These are phyloP conservation scores for Eptesicus fuscus DNA, from an alignment of 2,113 vertebrate species.

Conservation along the genomic window DNA sequence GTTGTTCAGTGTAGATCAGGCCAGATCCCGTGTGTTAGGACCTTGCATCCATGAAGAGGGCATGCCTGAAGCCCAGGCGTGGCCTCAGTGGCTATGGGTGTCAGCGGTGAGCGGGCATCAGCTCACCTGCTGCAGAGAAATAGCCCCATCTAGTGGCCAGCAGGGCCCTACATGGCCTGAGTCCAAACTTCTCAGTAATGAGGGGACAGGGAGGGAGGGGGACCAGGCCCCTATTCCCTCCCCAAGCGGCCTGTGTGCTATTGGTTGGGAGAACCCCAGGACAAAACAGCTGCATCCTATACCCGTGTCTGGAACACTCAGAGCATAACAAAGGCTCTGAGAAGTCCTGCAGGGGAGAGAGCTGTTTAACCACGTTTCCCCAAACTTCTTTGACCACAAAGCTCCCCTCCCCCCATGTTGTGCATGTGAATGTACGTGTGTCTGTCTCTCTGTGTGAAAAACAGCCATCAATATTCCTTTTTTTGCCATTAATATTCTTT, in stretches of 20 bases:
- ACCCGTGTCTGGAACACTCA: background rate
- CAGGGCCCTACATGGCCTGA: background rate
- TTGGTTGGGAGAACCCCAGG: background rate
- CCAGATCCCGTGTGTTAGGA: fast-evolving
- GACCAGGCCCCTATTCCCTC: background rate
- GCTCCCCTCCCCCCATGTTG: fast-evolving
- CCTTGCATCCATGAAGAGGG: fast-evolving
- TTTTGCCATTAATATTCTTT: background rate
- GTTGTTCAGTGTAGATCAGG: fast-evolving
- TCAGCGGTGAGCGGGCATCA: fast-evolving
- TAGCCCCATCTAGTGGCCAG: conserved; percentile 46
- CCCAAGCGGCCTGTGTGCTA: background rate
- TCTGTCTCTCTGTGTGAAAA: background rate
- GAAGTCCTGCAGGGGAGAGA: background rate
- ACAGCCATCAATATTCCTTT: background rate
- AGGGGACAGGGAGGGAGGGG: background rate
- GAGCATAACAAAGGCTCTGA: background rate
- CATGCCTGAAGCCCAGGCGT: background rate
- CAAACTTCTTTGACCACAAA: background rate
- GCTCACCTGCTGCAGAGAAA: background rate
- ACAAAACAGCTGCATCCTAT: background rate
- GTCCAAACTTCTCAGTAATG: background rate
- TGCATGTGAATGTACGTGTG: background rate
- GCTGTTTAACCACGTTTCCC: background rate
- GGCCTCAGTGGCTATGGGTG: fast-evolving